These are phyloP conservation scores for Bursaphelenchus mucronatus DNA, from an alignment of 1,140 invertebrate species.

Conservation along the genomic window DNA sequence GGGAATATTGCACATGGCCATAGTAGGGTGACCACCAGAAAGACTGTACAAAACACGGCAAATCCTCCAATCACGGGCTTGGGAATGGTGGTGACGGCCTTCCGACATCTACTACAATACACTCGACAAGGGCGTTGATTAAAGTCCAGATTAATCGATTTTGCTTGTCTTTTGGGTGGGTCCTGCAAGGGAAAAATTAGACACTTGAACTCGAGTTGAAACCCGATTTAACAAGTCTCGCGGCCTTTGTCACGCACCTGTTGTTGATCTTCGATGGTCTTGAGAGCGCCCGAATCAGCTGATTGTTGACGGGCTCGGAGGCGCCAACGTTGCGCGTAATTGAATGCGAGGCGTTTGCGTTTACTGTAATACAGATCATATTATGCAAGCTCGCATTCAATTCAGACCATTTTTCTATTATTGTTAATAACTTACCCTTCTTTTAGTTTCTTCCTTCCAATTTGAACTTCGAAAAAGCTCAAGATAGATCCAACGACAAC, in stretches of 20 bases:
- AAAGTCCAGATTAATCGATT: constrained; percentile 44
- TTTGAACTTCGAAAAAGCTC: constrained; percentile 48
- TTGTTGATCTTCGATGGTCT: neutral
- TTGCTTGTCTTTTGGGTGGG: neutral
- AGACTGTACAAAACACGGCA: constrained; percentile 38
- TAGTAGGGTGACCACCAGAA: constrained; percentile 47
- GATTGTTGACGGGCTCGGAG: no score
- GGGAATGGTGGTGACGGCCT: constrained; percentile 43
- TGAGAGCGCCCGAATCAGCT: constrained; percentile 7
- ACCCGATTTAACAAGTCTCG: neutral
- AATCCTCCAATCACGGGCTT: constrained; percentile 42
- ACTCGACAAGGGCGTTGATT: constrained; percentile 28
- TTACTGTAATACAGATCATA: constrained; percentile 25
- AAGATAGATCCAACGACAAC: constrained; percentile 48
- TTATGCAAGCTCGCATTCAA: neutral
- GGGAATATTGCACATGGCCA: constrained; percentile 49
- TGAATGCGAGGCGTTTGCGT: constrained; percentile 33
- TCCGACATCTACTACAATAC: constrained; percentile 52
- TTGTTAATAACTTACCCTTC: constrained; percentile 32
- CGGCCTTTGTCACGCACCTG: neutral
- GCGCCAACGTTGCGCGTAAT: constrained; percentile 40
- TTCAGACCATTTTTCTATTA: neutral
- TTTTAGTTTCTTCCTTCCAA: constrained; percentile 35
- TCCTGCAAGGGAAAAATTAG: no score
- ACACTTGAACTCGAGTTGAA: no score